Evolutionary conservation across 2,888 invertebrate species (phyloP).

Genomic region (Dolichomitus sp.): DNA sequence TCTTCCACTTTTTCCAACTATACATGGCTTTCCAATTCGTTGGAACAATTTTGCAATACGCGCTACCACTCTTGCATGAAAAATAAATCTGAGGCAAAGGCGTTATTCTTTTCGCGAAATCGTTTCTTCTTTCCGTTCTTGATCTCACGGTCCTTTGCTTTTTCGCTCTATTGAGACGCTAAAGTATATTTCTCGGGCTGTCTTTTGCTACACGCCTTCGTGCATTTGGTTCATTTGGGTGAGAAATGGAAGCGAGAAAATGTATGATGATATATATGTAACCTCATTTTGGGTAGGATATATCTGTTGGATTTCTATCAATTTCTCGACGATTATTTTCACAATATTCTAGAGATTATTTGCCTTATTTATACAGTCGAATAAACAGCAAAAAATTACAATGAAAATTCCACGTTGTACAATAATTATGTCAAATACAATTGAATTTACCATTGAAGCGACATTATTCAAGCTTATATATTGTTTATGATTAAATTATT

Average conservation of each 20-base stretch:
- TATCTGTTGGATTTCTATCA: not conserved
- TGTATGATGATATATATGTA: not conserved
- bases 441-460: too few relatives aligned
- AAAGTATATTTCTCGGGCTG: not conserved
- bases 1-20: not conserved
- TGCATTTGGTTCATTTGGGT: not conserved
- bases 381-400: too few relatives aligned
- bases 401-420: too few relatives aligned
- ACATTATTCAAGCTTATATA: too few relatives aligned
- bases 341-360: not conserved
- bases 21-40: constrained; percentile 38
- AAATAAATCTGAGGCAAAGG: constrained; percentile 15
- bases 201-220: not conserved
- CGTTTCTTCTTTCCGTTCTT: constrained; percentile 22
- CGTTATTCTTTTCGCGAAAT: not conserved
- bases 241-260: not conserved
- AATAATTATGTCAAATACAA: too few relatives aligned
- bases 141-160: constrained; percentile 1
- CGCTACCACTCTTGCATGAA: constrained; percentile 3
- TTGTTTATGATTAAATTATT: too few relatives aligned
- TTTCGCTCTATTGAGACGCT: not conserved
- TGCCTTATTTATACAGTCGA: too few relatives aligned
- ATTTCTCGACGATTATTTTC: not conserved
- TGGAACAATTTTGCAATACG: constrained; percentile 25
- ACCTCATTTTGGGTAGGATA: not conserved